Evolutionary conservation across 2,888 invertebrate species (phyloP).

Genomic region (Apeira syringaria): DNA sequence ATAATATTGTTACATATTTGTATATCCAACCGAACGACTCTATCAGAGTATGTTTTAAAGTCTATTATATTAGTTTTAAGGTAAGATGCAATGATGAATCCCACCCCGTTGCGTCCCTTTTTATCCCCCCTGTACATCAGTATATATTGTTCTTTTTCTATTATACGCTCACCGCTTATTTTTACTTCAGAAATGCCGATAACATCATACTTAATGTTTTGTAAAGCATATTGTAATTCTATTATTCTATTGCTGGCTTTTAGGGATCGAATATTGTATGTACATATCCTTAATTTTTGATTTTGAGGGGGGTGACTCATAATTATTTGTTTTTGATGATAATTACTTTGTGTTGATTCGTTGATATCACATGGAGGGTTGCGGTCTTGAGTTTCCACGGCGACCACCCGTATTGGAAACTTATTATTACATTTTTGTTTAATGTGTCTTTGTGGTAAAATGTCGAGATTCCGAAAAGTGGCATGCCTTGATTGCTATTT

Average conservation of each 20-base stretch:
- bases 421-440: too few relatives aligned
- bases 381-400: conserved; percentile 1
- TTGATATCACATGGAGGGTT: conserved; percentile 1
- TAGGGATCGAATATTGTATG: not conserved
- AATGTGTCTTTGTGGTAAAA: too few relatives aligned
- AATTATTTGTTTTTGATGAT: too few relatives aligned
- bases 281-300: not conserved
- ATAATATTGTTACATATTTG: not conserved
- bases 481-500: too few relatives aligned
- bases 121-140: not conserved
- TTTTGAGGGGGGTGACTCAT: too few relatives aligned
- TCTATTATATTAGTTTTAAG: not conserved
- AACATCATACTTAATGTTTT: not conserved
- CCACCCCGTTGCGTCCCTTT: not conserved
- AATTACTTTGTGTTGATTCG: too few relatives aligned
- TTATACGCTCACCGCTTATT: not conserved
- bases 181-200: not conserved
- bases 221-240: not conserved
- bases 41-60: not conserved
- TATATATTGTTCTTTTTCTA: not conserved
- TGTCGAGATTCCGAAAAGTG: too few relatives aligned
- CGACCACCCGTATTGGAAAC: too few relatives aligned
- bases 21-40: not conserved
- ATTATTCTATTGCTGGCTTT: not conserved
- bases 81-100: not conserved